Evolutionary conservation across 2,113 vertebrate species (phyloP).

Genomic region (Chloebia gouldiae): DNA sequence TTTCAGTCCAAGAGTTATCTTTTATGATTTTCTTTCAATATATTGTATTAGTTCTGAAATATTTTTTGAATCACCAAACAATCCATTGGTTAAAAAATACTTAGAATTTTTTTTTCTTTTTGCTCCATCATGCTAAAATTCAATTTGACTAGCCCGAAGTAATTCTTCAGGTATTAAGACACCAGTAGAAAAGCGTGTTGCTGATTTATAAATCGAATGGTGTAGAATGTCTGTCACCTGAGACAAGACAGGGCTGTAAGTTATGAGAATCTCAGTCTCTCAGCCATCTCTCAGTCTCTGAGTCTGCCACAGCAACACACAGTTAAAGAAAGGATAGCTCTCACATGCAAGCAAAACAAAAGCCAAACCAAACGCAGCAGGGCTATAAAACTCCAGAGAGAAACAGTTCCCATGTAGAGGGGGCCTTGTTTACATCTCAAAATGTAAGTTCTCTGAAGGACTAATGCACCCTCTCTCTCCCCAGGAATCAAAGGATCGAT

Average conservation of each 20-base stretch:
- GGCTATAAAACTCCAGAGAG: not conserved
- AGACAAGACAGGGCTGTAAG: not conserved
- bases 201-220: not conserved
- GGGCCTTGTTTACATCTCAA: not conserved
- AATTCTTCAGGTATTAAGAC: not conserved
- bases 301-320: not conserved
- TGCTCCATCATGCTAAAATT: not conserved
- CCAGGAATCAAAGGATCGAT: not conserved
- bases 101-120: not conserved
- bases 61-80: not conserved
- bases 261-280: not conserved
- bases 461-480: not conserved
- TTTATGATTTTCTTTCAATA: not conserved
- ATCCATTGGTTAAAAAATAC: not conserved
- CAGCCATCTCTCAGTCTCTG: not conserved
- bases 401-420: not conserved
- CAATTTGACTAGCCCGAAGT: not conserved
- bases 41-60: not conserved
- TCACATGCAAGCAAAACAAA: not conserved
- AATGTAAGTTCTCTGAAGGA: not conserved
- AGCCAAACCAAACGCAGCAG: not conserved
- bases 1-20: not conserved
- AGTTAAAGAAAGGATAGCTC: not conserved
- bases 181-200: not conserved
- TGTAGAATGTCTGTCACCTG: not conserved